Base-by-base conservation (phyloP, 2,797 vertebrate genomes). In the Rhinophrynus dorsalis region DNA sequence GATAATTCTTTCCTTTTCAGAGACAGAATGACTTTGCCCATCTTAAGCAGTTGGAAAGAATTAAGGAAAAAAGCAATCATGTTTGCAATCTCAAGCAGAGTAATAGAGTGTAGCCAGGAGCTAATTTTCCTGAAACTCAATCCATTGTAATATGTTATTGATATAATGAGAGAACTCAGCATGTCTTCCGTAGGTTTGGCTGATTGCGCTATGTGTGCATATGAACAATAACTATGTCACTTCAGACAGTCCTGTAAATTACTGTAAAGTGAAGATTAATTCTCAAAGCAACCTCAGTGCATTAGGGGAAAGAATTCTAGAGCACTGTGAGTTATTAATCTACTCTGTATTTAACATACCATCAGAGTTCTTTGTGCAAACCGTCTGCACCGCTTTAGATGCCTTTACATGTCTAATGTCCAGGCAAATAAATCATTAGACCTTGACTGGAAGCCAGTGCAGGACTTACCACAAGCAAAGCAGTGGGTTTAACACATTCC, bases 111-210 rank as follows among this genome's bases (percentile, higher is more conserved):
- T 77, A 88, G 85, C 89, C 92, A 91, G 92, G 92, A 93, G 93
- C 92, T 95, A 95, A 96, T 96, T 95, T 94, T 93, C 92, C 88
- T 87, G 94, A 94, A 98, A 96, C 90, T 62, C 81, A 92, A 95
- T 90, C 90, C 92, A 85, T 86, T 87, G 91, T 91, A 93, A 93
- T 92, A 89, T 91, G 89, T 96, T 96, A 95, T 87, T 90, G 89
- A 91, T 86, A 90, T 87, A 89, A 82, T 50, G 94, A 91, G 94
- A 93, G 86, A 82, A 76, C 81, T 89, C 86, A 42, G 74, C 81
- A 78, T 81, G 74, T 26, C 83, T 85, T 86, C 81, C 26, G 79
- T 83, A 86, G 86, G 86, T 84, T 75, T 82, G 88, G 84, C 85
- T 86, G 82, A 85, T 62, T 69, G 87, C 86, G 82, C 84, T 86